Evolutionary conservation across 2,888 invertebrate species (phyloP).

Genomic region (Amorpha juglandis): DNA sequence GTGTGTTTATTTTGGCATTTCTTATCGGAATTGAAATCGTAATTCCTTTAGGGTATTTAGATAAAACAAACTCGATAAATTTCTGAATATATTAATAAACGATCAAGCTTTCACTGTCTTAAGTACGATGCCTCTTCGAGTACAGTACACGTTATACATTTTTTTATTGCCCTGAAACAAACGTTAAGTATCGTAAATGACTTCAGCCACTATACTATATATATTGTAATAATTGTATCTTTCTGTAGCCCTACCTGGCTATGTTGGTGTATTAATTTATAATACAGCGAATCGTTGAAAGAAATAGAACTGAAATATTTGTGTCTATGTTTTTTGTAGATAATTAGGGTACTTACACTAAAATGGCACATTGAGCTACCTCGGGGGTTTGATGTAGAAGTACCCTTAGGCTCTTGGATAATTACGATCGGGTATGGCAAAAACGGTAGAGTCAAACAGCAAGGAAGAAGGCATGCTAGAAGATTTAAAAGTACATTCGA

Average conservation of each 20-base stretch:
- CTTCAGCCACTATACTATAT: too few species aligned
- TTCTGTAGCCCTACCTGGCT: too few species aligned
- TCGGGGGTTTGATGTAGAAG: neutral
- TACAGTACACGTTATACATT: neutral
- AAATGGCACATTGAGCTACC: neutral
- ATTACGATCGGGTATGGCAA: conserved; percentile 56
- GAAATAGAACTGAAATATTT: too few species aligned
- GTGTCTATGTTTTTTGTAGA: too few species aligned
- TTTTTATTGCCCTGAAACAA: conserved; percentile 4
- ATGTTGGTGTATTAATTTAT: too few species aligned
- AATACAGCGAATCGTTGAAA: too few species aligned
- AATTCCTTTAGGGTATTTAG: too few species aligned
- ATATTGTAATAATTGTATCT: too few species aligned
- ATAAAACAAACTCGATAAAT: neutral
- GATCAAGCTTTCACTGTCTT: neutral
- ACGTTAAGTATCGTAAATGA: neutral
- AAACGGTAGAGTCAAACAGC: conserved; percentile 53
- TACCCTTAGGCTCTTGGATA: conserved; percentile 34
- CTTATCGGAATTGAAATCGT: too few species aligned
- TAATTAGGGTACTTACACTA: neutral
- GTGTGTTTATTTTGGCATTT: neutral
- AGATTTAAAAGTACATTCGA: conserved; percentile 15
- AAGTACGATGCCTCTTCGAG: conserved; percentile 1
- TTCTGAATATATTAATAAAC: neutral
- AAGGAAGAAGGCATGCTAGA: conserved; percentile 62